phyloP scores from a whole-genome alignment of 2,888 invertebrate genomes.

The Pediacus dermestoides region DNA sequence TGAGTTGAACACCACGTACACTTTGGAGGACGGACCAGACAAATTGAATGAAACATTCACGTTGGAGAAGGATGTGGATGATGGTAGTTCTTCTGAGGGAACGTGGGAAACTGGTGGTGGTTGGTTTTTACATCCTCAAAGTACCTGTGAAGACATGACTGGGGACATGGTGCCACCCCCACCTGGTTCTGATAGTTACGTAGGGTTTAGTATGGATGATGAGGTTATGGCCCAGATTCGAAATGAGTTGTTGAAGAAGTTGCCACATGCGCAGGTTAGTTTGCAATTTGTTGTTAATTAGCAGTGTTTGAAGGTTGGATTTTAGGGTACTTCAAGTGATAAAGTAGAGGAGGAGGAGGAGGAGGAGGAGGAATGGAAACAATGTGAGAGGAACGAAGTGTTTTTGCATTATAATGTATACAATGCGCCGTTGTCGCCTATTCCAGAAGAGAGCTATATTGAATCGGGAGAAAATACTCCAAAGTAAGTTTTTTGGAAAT shows the following conservation, averaged over 20 bases:
- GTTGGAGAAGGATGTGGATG: slow-evolving; percentile 10
- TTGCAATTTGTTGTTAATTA: not conserved
- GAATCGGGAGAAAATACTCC: slow-evolving; percentile 32
- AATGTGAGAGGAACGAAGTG: slow-evolving; percentile 45
- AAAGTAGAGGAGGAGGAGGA: slow-evolving; percentile 47
- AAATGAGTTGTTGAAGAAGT: slow-evolving; percentile 66
- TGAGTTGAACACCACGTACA: slow-evolving; percentile 3
- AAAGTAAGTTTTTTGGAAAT: too few species aligned
- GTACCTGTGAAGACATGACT: slow-evolving; percentile 35
- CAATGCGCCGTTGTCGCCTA: slow-evolving; percentile 59
- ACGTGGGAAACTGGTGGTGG: slow-evolving; percentile 42
- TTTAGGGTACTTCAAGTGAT: slow-evolving; percentile 38
- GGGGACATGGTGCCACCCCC: slow-evolving; percentile 37
- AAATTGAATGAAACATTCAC: slow-evolving; percentile 20
- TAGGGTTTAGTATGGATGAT: slow-evolving; percentile 62
- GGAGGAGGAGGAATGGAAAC: slow-evolving; percentile 46
- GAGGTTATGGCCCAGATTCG: slow-evolving; percentile 68
- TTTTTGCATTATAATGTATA: slow-evolving; percentile 55
- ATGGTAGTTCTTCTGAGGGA: slow-evolving; percentile 14
- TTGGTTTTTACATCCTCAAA: slow-evolving; percentile 51
- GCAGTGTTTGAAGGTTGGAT: slow-evolving; percentile 3
- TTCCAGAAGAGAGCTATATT: slow-evolving; percentile 55
- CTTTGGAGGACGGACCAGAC: too few species aligned
- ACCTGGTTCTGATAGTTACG: slow-evolving; percentile 45
- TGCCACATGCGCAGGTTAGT: slow-evolving; percentile 64